A percentile compares a stretch with the other conserved stretches of the same genome.
phyloP scores from a whole-genome alignment of 2,888 invertebrate species.

The Phrixothrix hirtus region DNA sequence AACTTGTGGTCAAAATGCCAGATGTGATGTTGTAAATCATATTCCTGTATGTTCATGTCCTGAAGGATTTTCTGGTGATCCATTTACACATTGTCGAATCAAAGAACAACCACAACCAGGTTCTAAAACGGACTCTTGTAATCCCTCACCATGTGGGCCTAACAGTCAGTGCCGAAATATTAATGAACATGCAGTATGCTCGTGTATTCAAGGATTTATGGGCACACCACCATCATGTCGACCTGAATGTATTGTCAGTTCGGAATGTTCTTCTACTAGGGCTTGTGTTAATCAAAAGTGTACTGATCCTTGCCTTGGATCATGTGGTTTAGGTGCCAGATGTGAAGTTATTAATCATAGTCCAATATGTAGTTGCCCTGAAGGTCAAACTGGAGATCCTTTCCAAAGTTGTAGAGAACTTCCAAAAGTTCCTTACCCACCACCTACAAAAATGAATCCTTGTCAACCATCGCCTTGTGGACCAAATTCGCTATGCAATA shows the following conservation, averaged over 20 bases:
- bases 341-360: constrained; percentile 62
- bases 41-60: constrained; percentile 73
- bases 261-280: constrained; percentile 59
- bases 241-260: constrained; percentile 60
- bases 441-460: constrained; percentile 59
- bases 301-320: constrained; percentile 61
- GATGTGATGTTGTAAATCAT: constrained; percentile 74
- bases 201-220: constrained; percentile 59
- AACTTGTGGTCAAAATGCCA: constrained; percentile 70
- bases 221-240: constrained; percentile 62
- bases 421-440: constrained; percentile 52
- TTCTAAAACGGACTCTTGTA: constrained; percentile 53
- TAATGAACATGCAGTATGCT: constrained; percentile 59
- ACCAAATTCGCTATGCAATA: constrained; percentile 74
- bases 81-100: constrained; percentile 57
- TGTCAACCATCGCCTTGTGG: constrained; percentile 83
- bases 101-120: constrained; percentile 41
- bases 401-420: constrained; percentile 73
- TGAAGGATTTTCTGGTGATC: constrained; percentile 69
- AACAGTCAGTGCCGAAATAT: constrained; percentile 61
- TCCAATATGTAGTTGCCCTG: constrained; percentile 61
- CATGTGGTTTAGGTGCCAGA: constrained; percentile 60
- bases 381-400: constrained; percentile 74
- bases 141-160: constrained; percentile 60
- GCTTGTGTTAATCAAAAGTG: constrained; percentile 62